Evolutionary conservation across 2,797 vertebrate species (phyloP).

Genomic region (Microhierax caerulescens): DNA sequence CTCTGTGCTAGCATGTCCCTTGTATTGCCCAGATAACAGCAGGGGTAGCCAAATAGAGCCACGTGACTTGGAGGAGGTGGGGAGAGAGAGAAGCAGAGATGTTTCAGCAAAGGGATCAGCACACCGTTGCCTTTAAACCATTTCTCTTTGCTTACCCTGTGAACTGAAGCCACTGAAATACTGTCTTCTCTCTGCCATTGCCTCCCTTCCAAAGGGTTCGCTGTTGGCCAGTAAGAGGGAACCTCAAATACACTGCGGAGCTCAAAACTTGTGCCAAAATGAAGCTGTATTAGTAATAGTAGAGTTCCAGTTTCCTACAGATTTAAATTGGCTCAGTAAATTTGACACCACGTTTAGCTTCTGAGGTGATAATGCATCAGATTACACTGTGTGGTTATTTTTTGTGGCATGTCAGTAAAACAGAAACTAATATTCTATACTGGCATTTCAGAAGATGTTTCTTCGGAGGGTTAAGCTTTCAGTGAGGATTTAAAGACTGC

Average conservation of each 20-base stretch:
- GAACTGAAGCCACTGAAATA: neutral
- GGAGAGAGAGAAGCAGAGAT: neutral
- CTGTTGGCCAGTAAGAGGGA: neutral
- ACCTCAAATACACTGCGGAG: neutral
- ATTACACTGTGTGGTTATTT: neutral
- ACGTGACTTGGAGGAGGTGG: rapidly evolving
- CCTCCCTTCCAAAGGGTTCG: neutral
- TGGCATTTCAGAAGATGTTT: neutral
- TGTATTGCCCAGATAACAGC: neutral
- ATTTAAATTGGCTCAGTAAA: neutral
- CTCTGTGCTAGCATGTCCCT: neutral
- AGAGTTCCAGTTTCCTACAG: neutral
- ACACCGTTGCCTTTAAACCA: rapidly evolving
- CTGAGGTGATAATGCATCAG: neutral
- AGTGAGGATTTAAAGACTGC: neutral
- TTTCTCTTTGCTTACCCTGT: neutral
- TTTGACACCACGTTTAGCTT: neutral
- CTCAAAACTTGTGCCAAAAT: neutral
- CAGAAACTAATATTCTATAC: neutral
- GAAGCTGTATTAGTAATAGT: neutral
- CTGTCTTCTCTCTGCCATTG: neutral
- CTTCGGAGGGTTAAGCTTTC: neutral
- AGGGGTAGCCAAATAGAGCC: neutral
- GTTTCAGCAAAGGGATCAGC: neutral
- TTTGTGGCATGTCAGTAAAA: neutral